Percentiles rank a stretch among this genome's conserved stretches.
Conservation (phyloP, 2,797 vertebrate species). For the Spea hammondii region DNA sequence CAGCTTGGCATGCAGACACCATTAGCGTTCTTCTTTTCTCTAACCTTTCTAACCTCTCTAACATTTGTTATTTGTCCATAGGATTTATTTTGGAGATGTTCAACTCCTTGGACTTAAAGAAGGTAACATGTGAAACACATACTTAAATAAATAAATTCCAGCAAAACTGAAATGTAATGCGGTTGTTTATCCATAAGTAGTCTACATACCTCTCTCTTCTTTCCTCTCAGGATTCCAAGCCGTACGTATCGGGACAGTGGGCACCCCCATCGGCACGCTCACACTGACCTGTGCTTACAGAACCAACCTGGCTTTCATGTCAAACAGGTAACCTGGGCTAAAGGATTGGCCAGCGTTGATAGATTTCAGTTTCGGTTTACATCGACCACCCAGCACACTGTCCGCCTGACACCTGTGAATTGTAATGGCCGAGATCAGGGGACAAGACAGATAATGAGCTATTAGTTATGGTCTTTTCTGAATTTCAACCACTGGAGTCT, state of each 20-base stretch:
- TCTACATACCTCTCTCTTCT: constrained; percentile 50
- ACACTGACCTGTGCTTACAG: constrained; percentile 96
- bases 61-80: constrained; percentile 55
- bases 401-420: neutral
- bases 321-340: constrained; percentile 78
- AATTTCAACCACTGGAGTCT: neutral
- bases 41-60: too few species aligned
- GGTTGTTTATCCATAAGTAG: too few species aligned
- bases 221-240: constrained; percentile 87
- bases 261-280: constrained; percentile 91
- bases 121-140: constrained; percentile 70
- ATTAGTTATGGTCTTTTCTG: too few species aligned
- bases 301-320: constrained; percentile 97
- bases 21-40: too few species aligned
- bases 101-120: constrained; percentile 93
- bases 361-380: neutral
- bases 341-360: neutral
- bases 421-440: neutral
- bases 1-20: too few species aligned
- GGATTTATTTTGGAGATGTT: constrained; percentile 98
- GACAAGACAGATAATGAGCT: neutral
- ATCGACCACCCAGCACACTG: neutral
- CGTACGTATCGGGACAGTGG: constrained; percentile 93
- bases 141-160: neutral
- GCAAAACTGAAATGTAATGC: too few species aligned